Evolutionary conservation across 2,888 invertebrate species (phyloP).

Genomic region (Agrilus cyanescens): DNA sequence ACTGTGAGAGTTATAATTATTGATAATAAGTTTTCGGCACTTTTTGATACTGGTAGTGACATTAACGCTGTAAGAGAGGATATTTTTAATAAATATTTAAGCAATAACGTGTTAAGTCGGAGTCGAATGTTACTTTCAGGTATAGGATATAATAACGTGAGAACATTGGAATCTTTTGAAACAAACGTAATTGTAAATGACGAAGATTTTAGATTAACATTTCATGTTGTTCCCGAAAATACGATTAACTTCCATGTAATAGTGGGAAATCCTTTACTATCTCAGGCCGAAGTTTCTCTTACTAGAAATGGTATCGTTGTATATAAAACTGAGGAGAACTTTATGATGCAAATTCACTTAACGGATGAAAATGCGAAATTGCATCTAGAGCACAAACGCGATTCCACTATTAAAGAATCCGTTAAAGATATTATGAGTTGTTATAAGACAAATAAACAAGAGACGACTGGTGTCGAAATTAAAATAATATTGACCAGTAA

Average conservation of each 20-base stretch:
- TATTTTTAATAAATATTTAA: too few relatives aligned
- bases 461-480: slow-evolving; percentile 18
- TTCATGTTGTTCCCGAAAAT: slow-evolving; percentile 3
- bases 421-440: slow-evolving; percentile 12
- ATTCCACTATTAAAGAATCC: not conserved
- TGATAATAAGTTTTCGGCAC: too few relatives aligned
- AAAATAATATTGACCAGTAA: slow-evolving; percentile 23
- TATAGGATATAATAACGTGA: too few relatives aligned
- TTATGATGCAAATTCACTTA: not conserved
- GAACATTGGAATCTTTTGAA: not conserved
- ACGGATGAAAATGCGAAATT: slow-evolving; percentile 3
- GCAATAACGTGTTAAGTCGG: too few relatives aligned
- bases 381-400: not conserved
- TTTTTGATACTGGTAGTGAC: too few relatives aligned
- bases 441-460: slow-evolving; percentile 16
- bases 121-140: too few relatives aligned
- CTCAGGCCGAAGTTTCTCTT: slow-evolving; percentile 1
- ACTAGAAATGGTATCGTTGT: not conserved
- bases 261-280: slow-evolving; percentile 1
- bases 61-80: too few relatives aligned
- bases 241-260: not conserved
- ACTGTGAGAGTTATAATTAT: too few relatives aligned
- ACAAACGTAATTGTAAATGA: not conserved
- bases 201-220: not conserved
- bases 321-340: not conserved